Conservation (phyloP, 2,797 vertebrate genomes). For the Malurus leucopterus region DNA sequence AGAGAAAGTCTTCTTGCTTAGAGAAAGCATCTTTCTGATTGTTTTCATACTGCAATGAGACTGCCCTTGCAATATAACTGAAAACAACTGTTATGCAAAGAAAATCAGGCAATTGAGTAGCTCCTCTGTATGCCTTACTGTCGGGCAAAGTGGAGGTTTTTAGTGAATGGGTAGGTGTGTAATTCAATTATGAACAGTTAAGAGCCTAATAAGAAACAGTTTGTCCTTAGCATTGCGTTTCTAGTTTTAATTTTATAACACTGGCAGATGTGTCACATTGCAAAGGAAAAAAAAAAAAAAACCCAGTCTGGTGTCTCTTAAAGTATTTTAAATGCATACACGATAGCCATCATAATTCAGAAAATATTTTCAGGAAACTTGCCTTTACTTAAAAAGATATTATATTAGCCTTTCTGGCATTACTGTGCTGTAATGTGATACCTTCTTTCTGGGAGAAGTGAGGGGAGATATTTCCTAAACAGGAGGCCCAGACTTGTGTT, state of each 20-base stretch:
- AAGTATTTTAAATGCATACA: neutral
- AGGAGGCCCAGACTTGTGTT: neutral
- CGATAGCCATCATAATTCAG: neutral
- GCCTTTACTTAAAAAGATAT: neutral
- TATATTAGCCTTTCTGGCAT: neutral
- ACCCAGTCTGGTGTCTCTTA: fast-evolving
- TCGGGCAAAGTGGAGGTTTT: neutral
- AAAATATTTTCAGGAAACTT: neutral
- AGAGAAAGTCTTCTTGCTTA: neutral
- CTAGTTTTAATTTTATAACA: neutral
- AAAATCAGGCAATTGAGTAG: fast-evolving
- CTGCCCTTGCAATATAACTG: neutral
- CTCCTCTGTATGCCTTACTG: neutral
- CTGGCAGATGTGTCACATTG: neutral
- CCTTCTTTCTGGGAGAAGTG: neutral
- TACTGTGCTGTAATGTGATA: neutral
- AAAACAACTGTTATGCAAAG: neutral
- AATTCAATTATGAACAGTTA: neutral
- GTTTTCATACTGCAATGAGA: neutral
- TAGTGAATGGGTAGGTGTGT: neutral
- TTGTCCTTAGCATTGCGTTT: neutral
- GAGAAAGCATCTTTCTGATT: neutral
- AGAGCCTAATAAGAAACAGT: neutral
- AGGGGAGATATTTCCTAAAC: neutral
- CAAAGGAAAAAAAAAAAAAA: neutral